Evolutionary conservation across 2,888 invertebrate genomes (phyloP), one percentile per base, ranked within the genome.

Genomic region (Theristus sp.): DNA sequence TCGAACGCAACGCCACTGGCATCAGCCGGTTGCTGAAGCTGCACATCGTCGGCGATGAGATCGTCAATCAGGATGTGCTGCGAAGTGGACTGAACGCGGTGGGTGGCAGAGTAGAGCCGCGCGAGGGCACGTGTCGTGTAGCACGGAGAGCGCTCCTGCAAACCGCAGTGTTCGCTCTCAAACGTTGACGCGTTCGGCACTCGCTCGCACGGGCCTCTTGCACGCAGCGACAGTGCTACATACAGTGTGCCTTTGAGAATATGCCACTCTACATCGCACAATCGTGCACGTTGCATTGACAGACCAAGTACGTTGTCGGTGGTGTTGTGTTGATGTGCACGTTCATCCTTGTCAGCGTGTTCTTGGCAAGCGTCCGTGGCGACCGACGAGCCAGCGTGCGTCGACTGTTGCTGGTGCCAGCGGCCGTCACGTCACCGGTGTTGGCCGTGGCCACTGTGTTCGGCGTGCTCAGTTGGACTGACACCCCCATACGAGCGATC

Each of bases 11-110:
- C 38, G 17, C 17, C 38, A 17, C 6, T 38, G 38, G 38, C 6
- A 38, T 38, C 38, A 17, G 17, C 17, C 38, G 10, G 38, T 17
- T 6, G 17, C 38, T 38, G 10, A 38, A 38, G 17, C 38, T 70
- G 60, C 67, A 68, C 30, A 67, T 71, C 52, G 71, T 71, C 61
- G 67, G 67, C 30, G 71, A 71, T 57, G 67, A 67, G 61, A 66
- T 71, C 13, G 70, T 71, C 13, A 71, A 71, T 59, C 62, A 65
- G n/a, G n/a, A n/a, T n/a, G n/a, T n/a, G n/a, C n/a, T n/a, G n/a
- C n/a, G n/a, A n/a, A n/a, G n/a, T n/a, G n/a, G n/a, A n/a, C n/a
- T n/a, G n/a, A n/a, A n/a, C n/a, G n/a, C n/a, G n/a, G n/a, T n/a
- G n/a, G n/a, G n/a, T n/a, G n/a, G n/a, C n/a, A n/a, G n/a, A n/a